A percentile compares a stretch with the other conserved stretches of the same genome.
Evolutionary conservation across 1,140 invertebrate genomes (phyloP).

Genomic region (Chrysopa pallens): DNA sequence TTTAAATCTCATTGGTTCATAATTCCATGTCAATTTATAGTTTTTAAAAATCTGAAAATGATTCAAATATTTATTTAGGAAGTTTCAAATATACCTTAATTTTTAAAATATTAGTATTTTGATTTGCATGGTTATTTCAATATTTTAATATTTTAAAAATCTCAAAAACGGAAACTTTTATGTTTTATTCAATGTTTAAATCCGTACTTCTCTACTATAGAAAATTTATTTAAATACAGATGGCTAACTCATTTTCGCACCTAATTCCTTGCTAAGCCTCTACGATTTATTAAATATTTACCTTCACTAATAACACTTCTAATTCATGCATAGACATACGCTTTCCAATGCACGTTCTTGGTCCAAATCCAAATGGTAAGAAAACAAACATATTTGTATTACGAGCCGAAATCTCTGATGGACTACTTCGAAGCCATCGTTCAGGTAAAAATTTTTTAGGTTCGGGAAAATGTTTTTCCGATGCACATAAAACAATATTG

Average conservation of each 20-base stretch:
- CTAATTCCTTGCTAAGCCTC: too few relatives aligned
- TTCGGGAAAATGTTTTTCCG: constrained; percentile 28
- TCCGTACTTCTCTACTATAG: too few relatives aligned
- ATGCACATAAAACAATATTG: constrained; percentile 6
- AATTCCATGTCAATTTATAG: neutral
- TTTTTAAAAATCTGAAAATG: neutral
- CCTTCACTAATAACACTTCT: neutral
- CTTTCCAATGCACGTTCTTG: constrained; percentile 30
- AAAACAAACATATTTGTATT: constrained; percentile 33
- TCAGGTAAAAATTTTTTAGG: constrained; percentile 35
- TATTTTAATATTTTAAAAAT: too few relatives aligned
- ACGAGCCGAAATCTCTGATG: constrained; percentile 16
- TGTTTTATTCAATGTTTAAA: neutral
- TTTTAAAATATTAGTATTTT: too few relatives aligned
- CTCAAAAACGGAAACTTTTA: neutral
- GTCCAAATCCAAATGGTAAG: constrained; percentile 40
- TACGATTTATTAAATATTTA: neutral
- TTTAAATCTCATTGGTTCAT: neutral
- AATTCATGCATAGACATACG: neutral
- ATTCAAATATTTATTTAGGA: too few relatives aligned
- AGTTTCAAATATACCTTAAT: too few relatives aligned
- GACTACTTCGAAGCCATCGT: constrained; percentile 29
- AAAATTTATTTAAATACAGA: too few relatives aligned
- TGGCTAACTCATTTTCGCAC: neutral
- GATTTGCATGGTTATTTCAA: too few relatives aligned